phyloP scores from a whole-genome alignment of 2,888 invertebrate species.

The Drosophila eohydei region DNA sequence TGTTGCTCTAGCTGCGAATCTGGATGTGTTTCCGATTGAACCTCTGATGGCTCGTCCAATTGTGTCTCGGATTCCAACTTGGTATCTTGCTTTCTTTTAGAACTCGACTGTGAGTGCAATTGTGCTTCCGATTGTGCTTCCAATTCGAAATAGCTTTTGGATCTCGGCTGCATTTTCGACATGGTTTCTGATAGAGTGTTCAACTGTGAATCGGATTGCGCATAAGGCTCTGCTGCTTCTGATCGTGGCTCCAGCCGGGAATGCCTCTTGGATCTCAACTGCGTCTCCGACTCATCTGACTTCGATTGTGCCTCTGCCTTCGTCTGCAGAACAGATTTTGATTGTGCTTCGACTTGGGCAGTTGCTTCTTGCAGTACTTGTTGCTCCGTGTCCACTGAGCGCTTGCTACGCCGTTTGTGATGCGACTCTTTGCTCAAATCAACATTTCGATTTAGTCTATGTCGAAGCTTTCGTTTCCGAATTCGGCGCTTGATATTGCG shows the following conservation, averaged over 20 bases:
- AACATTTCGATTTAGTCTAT: constrained; percentile 6
- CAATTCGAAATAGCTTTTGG: neutral
- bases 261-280: neutral
- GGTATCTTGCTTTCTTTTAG: neutral
- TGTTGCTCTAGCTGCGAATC: neutral
- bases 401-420: constrained; percentile 29
- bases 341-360: neutral
- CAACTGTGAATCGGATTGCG: neutral
- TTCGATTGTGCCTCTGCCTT: neutral
- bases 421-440: constrained; percentile 6
- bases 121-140: neutral
- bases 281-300: neutral
- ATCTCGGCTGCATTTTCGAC: neutral
- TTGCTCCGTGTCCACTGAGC: constrained; percentile 9
- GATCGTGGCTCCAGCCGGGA: neutral
- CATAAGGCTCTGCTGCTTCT: neutral
- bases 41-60: neutral
- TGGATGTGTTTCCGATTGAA: neutral
- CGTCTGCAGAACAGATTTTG: constrained; percentile 2
- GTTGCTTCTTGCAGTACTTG: neutral
- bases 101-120: neutral
- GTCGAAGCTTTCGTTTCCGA: constrained; percentile 20
- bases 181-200: neutral
- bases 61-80: neutral
- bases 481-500: constrained; percentile 34